Conservation (phyloP, 2,113 vertebrate genomes). For the Sakesphorus luctuosus region DNA sequence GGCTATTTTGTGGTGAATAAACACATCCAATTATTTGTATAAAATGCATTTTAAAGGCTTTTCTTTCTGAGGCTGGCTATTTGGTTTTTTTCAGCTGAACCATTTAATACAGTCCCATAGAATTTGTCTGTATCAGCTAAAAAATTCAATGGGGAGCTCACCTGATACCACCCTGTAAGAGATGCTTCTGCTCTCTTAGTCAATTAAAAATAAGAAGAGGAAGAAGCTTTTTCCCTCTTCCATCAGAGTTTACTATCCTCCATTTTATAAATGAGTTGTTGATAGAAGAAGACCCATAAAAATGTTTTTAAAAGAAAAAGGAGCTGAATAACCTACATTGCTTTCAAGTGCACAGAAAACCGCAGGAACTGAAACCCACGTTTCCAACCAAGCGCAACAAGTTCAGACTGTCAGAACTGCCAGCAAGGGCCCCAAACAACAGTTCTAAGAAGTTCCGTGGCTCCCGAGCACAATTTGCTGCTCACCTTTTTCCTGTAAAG, state of each 20-base stretch:
- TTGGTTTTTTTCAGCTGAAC: background rate
- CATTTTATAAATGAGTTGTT: background rate
- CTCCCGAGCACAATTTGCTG: background rate
- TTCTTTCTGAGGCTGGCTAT: background rate
- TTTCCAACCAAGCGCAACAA: background rate
- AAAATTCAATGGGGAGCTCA: background rate
- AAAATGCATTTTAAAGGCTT: background rate
- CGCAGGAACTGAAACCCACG: accelerated
- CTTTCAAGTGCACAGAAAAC: background rate
- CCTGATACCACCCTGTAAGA: background rate
- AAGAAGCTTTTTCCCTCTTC: background rate
- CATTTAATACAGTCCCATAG: background rate
- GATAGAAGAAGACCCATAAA: background rate
- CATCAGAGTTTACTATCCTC: background rate
- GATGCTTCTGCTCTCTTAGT: background rate
- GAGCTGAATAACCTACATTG: background rate
- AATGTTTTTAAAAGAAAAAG: background rate
- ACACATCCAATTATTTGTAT: background rate
- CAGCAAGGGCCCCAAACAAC: background rate
- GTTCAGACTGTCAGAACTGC: background rate
- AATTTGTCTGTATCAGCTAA: background rate
- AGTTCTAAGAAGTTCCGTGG: background rate
- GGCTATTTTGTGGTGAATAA: background rate
- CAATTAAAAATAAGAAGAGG: background rate
- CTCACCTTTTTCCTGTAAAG: background rate